Evolutionary conservation across 2,797 vertebrate species (phyloP), one percentile per base, ranked within the genome.

Genomic region (Anguilla pacifica): DNA sequence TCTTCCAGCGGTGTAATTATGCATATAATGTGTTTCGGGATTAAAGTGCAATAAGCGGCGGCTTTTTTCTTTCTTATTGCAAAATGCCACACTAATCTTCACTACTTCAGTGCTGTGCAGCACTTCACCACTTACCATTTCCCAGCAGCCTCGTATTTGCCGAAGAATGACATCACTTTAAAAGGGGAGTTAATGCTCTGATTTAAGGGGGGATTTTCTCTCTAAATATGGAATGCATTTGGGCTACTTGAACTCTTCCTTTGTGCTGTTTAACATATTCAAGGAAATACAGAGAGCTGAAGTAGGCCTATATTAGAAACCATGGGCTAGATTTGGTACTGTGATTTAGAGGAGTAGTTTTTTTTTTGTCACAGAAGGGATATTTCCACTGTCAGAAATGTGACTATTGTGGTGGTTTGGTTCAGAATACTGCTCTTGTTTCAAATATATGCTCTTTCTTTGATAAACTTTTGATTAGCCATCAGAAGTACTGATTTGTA

Each of bases 1-100:
- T 90, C 90, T 86, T 22, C 87, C 89, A 91, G 92, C 92, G 92
- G 91, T 89, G 90, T 93, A 94, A 94, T 94, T 93, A 93, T 91
- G 89, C 88, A 89, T 93, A 92, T 87, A 87, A 87, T 46, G 64
- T 87, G 86, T 87, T 90, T 85, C 55, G 90, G 91, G 92, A 94
- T 94, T 91, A 93, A 92, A 94, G 93, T 92, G 94, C 91, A 93
- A 92, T 86, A 94, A 92, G 67, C 70, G 89, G 86, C 31, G 82
- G 22, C 64, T 11, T n/a, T 9, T 43, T 70, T 83, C n/a, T 55
- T 55, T 57, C 2, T 57, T 57, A 83, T 79, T 84, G 64, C n/a
- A 22, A 46, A 83, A 72, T 31, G 51, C 82, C 0, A 28, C 22
- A 3, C 82, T 87, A 87, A 87, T 87, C 61, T 53, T 2, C 82